Evolutionary conservation across 1,140 invertebrate species (phyloP), one percentile per base, ranked within the genome.

Genomic region (Solen grandis): DNA sequence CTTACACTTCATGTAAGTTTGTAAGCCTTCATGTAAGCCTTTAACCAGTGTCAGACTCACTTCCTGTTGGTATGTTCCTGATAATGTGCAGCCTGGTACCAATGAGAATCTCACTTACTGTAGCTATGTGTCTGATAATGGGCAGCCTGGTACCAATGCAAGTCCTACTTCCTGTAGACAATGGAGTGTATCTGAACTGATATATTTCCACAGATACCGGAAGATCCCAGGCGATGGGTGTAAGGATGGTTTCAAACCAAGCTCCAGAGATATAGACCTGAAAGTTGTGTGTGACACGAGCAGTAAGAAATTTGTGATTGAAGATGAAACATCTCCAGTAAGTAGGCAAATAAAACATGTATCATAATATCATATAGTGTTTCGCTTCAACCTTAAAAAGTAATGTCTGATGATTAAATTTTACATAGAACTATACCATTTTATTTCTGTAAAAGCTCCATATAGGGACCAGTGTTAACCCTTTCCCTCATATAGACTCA

Each of bases 171-270:
- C 19, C 57, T 10, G 22, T 59, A 8, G 8, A 8, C 8, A 22
- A 22, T 59, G 25, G 10, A 22, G 57, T 22, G 27, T 10, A 62
- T 62, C n/a, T 33, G 3, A 3, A 16, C 3, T 62, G 52, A 54
- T 65, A 19, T 33, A 75, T 13, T 79, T n/a, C 84, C 79, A 33
- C 75, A 90, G 90, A 16, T 92, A 91, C 76, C 84, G 89, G 46
- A 90, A 91, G 81, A 86, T 92, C 27, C 90, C 91, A 68, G 88
- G 88, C 74, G 90, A 91, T 82, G 41, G 50, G n/a, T 92, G 91
- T 81, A 60, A 52, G 27, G 82, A 68, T 62, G 89, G 89, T 4
- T 90, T 87, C 65, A 35, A 60, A 8, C 83, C 85, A 0, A 68
- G 50, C 13, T 80, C 81, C 22, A 81, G 82, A 38, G 13, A 62